phyloP scores from a whole-genome alignment of 2,797 vertebrate genomes.

The Halcyon badia region DNA sequence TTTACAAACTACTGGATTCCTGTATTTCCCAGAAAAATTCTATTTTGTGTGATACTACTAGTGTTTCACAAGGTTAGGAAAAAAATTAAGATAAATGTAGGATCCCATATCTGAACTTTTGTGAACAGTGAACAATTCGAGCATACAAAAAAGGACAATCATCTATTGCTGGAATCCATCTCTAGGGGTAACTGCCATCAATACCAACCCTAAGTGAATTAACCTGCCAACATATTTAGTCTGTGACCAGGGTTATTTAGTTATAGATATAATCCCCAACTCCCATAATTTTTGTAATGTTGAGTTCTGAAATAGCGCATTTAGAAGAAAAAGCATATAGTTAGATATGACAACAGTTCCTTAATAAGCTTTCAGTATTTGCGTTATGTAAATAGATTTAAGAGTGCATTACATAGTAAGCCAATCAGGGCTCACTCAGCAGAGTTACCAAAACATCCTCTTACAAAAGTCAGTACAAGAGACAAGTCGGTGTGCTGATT shows the following conservation, averaged over 20 bases:
- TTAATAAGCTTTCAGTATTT: neutral
- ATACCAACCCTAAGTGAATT: neutral
- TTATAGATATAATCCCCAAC: neutral
- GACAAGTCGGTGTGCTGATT: rapidly evolving
- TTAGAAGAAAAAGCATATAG: neutral
- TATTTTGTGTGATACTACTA: neutral
- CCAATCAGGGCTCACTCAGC: neutral
- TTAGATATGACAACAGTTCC: neutral
- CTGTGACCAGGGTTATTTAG: neutral
- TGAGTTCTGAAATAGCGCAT: neutral
- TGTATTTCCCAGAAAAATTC: neutral
- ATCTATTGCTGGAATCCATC: neutral
- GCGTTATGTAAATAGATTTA: neutral
- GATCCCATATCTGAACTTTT: neutral
- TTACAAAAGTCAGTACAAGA: neutral
- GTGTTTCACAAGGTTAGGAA: neutral
- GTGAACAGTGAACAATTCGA: neutral
- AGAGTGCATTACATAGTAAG: neutral
- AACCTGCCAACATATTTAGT: neutral
- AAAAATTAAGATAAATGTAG: neutral
- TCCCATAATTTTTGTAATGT: neutral
- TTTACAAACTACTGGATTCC: neutral
- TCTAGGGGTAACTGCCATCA: neutral
- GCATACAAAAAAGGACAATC: neutral
- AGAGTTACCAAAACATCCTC: neutral